These are phyloP conservation scores for Eulemur rubriventer DNA, from an alignment of 2,797 vertebrate genomes.

Conservation along the genomic window DNA sequence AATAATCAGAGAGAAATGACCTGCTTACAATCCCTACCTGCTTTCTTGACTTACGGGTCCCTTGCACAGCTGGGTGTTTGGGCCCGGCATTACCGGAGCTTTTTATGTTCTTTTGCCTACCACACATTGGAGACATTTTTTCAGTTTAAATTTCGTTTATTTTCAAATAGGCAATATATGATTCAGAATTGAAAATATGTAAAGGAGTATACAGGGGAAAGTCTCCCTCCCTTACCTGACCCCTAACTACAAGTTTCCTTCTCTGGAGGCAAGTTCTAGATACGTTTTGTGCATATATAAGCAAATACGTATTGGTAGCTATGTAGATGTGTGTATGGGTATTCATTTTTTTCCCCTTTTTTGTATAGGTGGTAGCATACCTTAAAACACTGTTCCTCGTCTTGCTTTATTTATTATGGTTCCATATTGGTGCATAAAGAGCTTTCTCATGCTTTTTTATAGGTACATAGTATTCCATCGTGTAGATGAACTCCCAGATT, in stretches of 20 bases:
- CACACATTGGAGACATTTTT: background rate
- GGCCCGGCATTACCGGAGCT: background rate
- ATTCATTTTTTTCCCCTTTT: background rate
- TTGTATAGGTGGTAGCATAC: background rate
- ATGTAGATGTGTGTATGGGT: background rate
- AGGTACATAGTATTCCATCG: background rate
- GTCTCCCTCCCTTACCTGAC: background rate
- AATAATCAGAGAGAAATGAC: background rate
- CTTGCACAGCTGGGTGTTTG: background rate
- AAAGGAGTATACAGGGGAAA: background rate
- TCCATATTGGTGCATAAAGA: background rate
- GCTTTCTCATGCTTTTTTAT: background rate
- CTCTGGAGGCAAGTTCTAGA: background rate
- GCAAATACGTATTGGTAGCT: background rate
- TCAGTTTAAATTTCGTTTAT: background rate
- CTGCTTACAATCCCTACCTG: background rate
- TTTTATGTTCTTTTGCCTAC: background rate
- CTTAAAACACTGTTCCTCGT: background rate
- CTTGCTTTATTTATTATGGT: background rate
- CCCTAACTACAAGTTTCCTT: background rate
- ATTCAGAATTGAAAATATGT: background rate
- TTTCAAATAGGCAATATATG: background rate
- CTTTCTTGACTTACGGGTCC: background rate
- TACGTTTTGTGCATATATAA: background rate
- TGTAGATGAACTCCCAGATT: background rate